phyloP scores from a whole-genome alignment of 2,797 vertebrate species.

The Sebastes paucispinis region DNA sequence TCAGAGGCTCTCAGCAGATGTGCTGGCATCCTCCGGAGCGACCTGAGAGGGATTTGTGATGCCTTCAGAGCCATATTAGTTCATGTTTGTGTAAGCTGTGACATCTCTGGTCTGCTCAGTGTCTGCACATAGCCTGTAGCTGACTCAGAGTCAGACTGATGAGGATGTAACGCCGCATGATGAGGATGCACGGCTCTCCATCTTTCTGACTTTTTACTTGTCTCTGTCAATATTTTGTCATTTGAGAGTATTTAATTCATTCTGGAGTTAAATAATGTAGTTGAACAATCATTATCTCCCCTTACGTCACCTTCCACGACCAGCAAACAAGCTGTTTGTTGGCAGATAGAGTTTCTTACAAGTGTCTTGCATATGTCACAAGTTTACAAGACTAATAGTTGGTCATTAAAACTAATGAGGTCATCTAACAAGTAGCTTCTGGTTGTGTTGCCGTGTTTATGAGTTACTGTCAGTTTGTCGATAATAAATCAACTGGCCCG shows the following conservation, averaged over 20 bases:
- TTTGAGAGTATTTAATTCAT: neutral
- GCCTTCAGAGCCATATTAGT: slow-evolving; percentile 77
- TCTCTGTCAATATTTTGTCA: neutral
- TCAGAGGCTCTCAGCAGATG: slow-evolving; percentile 27
- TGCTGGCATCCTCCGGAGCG: slow-evolving; percentile 22
- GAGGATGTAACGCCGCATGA: neutral
- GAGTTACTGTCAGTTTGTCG: slow-evolving; percentile 26
- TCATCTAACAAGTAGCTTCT: slow-evolving; percentile 18
- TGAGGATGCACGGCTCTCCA: neutral
- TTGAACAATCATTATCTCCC: neutral
- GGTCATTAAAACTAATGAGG: slow-evolving; percentile 43
- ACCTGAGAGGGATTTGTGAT: slow-evolving; percentile 30
- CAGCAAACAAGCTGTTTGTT: neutral
- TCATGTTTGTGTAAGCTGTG: slow-evolving; percentile 77
- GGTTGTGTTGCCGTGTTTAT: slow-evolving; percentile 39
- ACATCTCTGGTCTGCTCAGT: slow-evolving; percentile 63
- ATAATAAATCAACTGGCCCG: slow-evolving; percentile 37
- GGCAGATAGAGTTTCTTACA: neutral
- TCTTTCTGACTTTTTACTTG: neutral
- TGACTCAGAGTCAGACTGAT: slow-evolving; percentile 26
- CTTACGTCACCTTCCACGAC: neutral
- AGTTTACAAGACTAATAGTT: slow-evolving; percentile 6
- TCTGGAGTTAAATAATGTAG: neutral
- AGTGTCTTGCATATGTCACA: slow-evolving; percentile 6
- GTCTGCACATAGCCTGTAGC: slow-evolving; percentile 39